These are phyloP conservation scores for Prunella strophiata DNA, from an alignment of 2,797 vertebrate genomes.

Conservation along the genomic window DNA sequence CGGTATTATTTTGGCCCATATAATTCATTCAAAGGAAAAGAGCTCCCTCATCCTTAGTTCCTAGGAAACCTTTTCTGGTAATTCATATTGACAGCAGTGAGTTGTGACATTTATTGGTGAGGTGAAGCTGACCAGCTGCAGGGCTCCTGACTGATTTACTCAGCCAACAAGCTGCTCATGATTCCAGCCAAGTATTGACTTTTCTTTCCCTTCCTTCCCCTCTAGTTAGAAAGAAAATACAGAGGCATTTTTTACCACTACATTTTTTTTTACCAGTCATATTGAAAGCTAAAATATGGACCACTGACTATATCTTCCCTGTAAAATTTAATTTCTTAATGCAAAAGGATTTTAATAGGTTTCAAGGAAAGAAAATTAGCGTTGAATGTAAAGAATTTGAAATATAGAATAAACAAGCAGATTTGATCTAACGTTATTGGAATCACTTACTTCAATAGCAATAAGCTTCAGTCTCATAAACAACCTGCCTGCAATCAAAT, in stretches of 20 bases:
- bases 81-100: conserved; percentile 66
- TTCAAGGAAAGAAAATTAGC: conserved; percentile 22
- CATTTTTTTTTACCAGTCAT: conserved; percentile 27
- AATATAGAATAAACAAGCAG: conserved; percentile 37
- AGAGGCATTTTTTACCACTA: neutral
- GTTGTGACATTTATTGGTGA: conserved; percentile 46
- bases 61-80: conserved; percentile 48
- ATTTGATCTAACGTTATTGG: conserved; percentile 1
- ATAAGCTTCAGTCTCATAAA: conserved; percentile 43
- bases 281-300: conserved; percentile 11
- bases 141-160: conserved; percentile 61
- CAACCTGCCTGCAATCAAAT: conserved; percentile 21
- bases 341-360: neutral
- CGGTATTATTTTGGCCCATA: neutral
- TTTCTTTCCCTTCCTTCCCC: neutral
- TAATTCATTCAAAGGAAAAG: conserved; percentile 38
- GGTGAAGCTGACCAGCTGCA: conserved; percentile 64
- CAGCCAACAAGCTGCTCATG: conserved; percentile 24
- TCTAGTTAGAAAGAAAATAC: neutral
- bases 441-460: conserved; percentile 42
- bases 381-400: conserved; percentile 22
- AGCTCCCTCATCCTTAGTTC: neutral
- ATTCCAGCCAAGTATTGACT: conserved; percentile 34
- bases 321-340: conserved; percentile 31
- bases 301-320: neutral